Conservation (phyloP, 2,888 invertebrate species). For the Spilosoma lubricipeda region DNA sequence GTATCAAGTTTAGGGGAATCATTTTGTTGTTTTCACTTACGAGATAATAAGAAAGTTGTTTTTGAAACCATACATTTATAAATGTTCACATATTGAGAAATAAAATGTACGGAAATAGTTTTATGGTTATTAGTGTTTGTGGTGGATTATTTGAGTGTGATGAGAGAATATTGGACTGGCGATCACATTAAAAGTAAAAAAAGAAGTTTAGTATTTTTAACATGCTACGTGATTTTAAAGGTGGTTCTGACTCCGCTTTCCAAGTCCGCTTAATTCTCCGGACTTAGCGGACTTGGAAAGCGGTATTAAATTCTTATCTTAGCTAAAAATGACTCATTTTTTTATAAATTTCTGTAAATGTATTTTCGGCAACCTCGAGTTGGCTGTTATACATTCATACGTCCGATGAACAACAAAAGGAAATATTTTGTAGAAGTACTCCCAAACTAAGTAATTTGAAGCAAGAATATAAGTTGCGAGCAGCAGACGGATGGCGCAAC, state of each 20-base stretch:
- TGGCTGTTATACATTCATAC: constrained; percentile 77
- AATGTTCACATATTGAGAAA: constrained; percentile 22
- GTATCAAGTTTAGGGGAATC: constrained; percentile 70
- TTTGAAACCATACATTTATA: constrained; percentile 25
- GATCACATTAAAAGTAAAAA: not conserved
- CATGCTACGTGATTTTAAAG: not conserved
- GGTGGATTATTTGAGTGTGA: constrained; percentile 15
- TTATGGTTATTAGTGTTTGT: constrained; percentile 27
- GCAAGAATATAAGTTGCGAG: constrained; percentile 82
- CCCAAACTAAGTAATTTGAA: constrained; percentile 84
- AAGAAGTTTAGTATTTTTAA: not conserved
- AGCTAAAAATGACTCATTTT: not conserved
- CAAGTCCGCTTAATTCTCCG: too few relatives aligned
- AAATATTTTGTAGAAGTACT: constrained; percentile 81
- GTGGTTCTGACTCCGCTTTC: not conserved
- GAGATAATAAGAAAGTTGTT: constrained; percentile 44
- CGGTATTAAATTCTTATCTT: not conserved
- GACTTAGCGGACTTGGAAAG: too few relatives aligned
- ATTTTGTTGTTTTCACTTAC: constrained; percentile 68
- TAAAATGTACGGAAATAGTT: constrained; percentile 39
- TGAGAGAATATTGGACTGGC: not conserved
- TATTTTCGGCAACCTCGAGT: constrained; percentile 56
- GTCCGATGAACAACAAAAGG: constrained; percentile 75
- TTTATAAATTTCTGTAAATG: constrained; percentile 45
- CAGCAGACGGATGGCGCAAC: constrained; percentile 71